Evolutionary conservation across 2,797 vertebrate genomes (phyloP), one percentile per base, ranked within the genome.

Genomic region (Ctenopoma multispine): DNA sequence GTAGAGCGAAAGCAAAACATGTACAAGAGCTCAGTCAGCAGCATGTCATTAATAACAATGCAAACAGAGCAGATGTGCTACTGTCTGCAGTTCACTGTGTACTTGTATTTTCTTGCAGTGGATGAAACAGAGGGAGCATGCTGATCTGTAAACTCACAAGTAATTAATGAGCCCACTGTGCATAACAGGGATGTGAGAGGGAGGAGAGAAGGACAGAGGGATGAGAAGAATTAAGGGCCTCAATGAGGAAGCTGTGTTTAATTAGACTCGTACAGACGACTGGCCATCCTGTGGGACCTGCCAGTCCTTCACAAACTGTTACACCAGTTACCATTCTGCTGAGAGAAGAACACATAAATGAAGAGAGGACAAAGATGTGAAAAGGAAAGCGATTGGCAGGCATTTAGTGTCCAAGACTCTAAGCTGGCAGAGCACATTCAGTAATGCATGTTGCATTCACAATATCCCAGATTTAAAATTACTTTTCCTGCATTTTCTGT

Each of bases 161-260:
- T 90, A 83, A 90, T 91, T 89, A 92, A 91, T 79, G 66, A 83
- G 70, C 82, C 75, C 72, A 65, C 76, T 82, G 83, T 81, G 87
- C 76, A 80, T 88, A 77, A 61, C 82, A 56, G 77, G 67, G 66
- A 86, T 12, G 51, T 47, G 44, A 77, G 72, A 72, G 76, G 68
- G 72, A 67, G 77, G 74, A 73, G 55, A 56, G 44, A 63, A 66
- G 31, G 49, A 58, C 46, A 41, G 60, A 77, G 55, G 69, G 63
- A 80, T 40, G 63, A 48, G 63, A 46, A 40, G 46, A 58, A 68
- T 54, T 63, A 83, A 68, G 81, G 73, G 67, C n/a, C 34, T 49
- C 59, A 49, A 61, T 64, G 51, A 77, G 61, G 77, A 84, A 69
- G 76, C 75, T 75, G 80, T 83, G 86, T 89, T 91, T 91, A 91